These are phyloP conservation scores for Cichladusa arquata DNA, from an alignment of 2,113 vertebrate species.

Conservation along the genomic window DNA sequence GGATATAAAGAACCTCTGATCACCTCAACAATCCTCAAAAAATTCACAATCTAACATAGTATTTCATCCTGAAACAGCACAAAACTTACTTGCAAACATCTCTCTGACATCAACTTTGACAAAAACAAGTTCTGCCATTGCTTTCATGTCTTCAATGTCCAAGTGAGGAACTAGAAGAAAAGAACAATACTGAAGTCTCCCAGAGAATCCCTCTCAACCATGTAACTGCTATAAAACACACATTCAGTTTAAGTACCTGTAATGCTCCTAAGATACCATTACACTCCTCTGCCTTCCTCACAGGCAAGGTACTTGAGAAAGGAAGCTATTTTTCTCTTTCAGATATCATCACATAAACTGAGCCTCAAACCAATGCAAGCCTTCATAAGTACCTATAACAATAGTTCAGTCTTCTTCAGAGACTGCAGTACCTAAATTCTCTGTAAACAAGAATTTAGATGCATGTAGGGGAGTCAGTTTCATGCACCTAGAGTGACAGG, in stretches of 20 bases:
- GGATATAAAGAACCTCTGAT: not conserved
- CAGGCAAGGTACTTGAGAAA: not conserved
- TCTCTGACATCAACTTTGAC: not conserved
- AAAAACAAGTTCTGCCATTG: slow-evolving; percentile 13
- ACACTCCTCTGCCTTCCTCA: not conserved
- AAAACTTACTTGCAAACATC: slow-evolving; percentile 17
- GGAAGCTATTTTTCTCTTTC: not conserved
- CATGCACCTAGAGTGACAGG: not conserved
- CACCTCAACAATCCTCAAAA: not conserved
- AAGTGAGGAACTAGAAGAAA: not conserved
- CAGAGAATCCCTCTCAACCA: not conserved
- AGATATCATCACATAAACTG: not conserved
- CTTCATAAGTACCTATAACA: not conserved
- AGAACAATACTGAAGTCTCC: not conserved
- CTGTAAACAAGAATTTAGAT: not conserved
- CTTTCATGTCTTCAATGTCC: not conserved
- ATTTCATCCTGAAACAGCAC: not conserved
- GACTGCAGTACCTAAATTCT: not conserved
- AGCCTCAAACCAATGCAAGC: not conserved
- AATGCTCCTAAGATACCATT: not conserved
- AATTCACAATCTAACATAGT: not conserved
- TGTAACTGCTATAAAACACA: rapidly evolving
- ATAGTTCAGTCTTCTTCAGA: not conserved
- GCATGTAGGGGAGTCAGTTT: not conserved
- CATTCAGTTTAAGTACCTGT: rapidly evolving